Base-by-base conservation (phyloP, 2,113 vertebrate genomes). In the Limnothrissa miodon region DNA sequence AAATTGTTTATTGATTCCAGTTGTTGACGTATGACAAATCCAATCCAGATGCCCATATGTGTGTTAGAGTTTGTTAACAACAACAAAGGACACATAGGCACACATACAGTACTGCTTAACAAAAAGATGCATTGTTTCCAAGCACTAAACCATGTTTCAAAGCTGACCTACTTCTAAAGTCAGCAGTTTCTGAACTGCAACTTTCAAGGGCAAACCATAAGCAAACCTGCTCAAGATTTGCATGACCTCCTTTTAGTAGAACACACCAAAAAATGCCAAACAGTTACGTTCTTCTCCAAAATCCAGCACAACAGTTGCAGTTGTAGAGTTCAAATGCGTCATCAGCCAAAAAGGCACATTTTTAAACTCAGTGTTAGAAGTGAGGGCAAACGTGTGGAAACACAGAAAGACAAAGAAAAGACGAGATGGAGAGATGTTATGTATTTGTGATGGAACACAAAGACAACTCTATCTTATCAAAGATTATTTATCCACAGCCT, bases 1-100 rank as follows among this genome's bases (percentile, higher is more conserved):
- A 90, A 91, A 92, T 90, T 89, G 88, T 90, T 92, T 90, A 90
- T 89, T 86, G 74, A 86, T 86, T 87, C 81, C 87, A 87, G 81
- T 89, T 89, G 84, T 88, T 84, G 53, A 85, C 89, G 81, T 19
- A 80, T 83, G 85, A 83, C 88, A 83, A 91, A 93, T 89, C 11
- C 10, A 85, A 86, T 89, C 89, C 93, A 94, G 91, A 93, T 94
- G 94, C 92, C 83, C 84, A 83, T 78, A 79, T 88, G 81, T 88
- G 86, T 84, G 85, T 83, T 84, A 85, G 86, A 9, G 21, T 45
- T 82, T 56, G 78, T 66, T 80, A 82, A 44, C 53, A 80, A 78
- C 66, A 48, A 39, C 17, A 36, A 56, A 56, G 59, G 83, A n/a
- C 42, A 62, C 11, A 66, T 11, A 66, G 1, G 10, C 59, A 11